A percentile compares a stretch with the other conserved stretches of the same genome.
Evolutionary conservation across 2,888 invertebrate genomes (phyloP).

Genomic region (Pyrrhosoma nymphula): DNA sequence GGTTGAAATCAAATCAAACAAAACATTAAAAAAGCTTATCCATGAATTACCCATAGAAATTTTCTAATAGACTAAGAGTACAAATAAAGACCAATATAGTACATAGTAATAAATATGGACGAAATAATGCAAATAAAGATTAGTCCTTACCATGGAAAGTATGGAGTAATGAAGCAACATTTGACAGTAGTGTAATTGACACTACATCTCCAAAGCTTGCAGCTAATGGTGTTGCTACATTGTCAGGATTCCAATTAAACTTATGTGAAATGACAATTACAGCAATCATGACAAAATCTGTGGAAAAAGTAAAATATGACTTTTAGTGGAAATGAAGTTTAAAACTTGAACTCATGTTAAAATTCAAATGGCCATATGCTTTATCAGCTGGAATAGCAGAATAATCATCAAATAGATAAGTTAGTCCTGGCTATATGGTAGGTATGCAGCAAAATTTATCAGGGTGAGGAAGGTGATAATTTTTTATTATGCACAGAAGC

Average conservation of each 20-base stretch:
- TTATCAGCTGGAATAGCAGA: too few relatives aligned
- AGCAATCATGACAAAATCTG: constrained; percentile 93
- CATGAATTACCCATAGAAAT: not conserved
- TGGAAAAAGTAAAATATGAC: constrained; percentile 73
- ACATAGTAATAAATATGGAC: too few relatives aligned
- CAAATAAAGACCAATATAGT: not conserved
- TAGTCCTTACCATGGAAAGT: constrained; percentile 83
- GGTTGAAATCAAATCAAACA: not conserved
- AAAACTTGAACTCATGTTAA: not conserved
- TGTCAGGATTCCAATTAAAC: constrained; percentile 95
- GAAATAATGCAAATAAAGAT: not conserved
- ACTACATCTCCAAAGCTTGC: constrained; percentile 97
- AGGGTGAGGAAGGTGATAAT: too few relatives aligned
- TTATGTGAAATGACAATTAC: constrained; percentile 92
- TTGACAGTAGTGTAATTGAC: constrained; percentile 91
- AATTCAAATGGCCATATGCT: too few relatives aligned
- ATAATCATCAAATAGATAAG: too few relatives aligned
- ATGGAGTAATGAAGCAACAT: constrained; percentile 89
- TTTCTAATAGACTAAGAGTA: not conserved
- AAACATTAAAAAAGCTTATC: not conserved
- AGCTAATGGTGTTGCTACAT: constrained; percentile 97
- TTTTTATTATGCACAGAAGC: too few relatives aligned
- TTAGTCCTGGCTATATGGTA: too few relatives aligned
- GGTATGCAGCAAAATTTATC: too few relatives aligned
- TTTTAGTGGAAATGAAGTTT: not conserved